Evolutionary conservation across 2,888 invertebrate species (phyloP).

Genomic region (Pogonocherus hispidulus): DNA sequence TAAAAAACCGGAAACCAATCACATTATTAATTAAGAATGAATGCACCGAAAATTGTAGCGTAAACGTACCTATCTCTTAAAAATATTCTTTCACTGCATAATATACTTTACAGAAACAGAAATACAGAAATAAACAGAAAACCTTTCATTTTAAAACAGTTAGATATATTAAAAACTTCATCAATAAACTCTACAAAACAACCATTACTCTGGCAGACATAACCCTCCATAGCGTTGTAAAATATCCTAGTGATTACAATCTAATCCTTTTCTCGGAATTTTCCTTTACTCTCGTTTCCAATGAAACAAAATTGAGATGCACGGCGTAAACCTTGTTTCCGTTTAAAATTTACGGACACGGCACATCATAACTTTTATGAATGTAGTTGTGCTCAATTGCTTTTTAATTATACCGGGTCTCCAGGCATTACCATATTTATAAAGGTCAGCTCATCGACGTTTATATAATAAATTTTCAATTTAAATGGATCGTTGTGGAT

Average conservation of each 20-base stretch:
- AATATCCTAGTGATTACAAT: neutral
- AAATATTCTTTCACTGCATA: too few relatives aligned
- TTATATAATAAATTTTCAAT: conserved; percentile 19
- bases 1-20: too few relatives aligned
- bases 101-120: too few relatives aligned
- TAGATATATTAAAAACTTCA: too few relatives aligned
- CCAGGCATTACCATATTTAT: conserved; percentile 15
- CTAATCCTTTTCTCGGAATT: neutral
- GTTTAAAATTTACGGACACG: neutral
- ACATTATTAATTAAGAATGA: too few relatives aligned
- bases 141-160: too few relatives aligned
- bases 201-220: too few relatives aligned
- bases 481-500: neutral
- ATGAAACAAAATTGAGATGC: neutral
- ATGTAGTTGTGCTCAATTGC: conserved; percentile 3
- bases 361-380: neutral
- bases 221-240: neutral
- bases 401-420: conserved; percentile 3
- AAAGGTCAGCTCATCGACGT: conserved; percentile 15
- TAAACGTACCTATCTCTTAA: too few relatives aligned
- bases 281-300: neutral
- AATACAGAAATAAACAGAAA: too few relatives aligned
- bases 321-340: neutral
- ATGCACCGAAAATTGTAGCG: too few relatives aligned
- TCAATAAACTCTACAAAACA: too few relatives aligned